These are phyloP conservation scores for Caenorhabditis tropicalis DNA, from an alignment of 1,140 invertebrate species.

Conservation along the genomic window DNA sequence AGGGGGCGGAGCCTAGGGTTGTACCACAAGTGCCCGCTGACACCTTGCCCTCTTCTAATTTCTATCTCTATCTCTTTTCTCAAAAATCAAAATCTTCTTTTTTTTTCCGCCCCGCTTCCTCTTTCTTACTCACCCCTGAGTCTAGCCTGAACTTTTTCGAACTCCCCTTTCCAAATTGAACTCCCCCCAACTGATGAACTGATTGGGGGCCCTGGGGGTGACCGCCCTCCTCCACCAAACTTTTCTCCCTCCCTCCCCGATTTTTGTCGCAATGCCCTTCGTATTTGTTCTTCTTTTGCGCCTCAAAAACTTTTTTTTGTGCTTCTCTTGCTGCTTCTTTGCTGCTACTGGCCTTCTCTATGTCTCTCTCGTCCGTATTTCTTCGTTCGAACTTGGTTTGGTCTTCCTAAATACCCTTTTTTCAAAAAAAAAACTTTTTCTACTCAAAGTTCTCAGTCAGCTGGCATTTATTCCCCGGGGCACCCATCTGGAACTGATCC, in stretches of 20 bases:
- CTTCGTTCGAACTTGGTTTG: background rate
- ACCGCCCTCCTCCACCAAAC: background rate
- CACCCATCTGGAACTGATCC: background rate
- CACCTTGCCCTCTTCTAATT: background rate
- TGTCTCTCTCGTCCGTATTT: background rate
- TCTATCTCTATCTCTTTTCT: background rate
- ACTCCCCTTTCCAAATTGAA: background rate
- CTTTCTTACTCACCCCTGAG: background rate
- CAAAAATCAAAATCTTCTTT: background rate
- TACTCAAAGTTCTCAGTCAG: background rate
- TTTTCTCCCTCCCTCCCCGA: background rate
- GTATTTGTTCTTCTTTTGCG: slow-evolving; percentile 35
- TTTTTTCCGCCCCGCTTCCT: background rate
- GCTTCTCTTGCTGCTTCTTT: slow-evolving; percentile 1
- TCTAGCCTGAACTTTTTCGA: background rate
- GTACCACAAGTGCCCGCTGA: background rate
- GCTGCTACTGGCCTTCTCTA: background rate
- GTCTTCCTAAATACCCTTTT: background rate
- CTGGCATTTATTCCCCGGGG: background rate
- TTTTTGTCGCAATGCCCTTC: slow-evolving; percentile 29
- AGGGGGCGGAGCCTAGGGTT: background rate
- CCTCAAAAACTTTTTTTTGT: background rate
- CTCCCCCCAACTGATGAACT: background rate
- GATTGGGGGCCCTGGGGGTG: background rate
- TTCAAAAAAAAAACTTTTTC: background rate